Conservation (phyloP, 2,888 invertebrate genomes). For the Papilio gigon region DNA sequence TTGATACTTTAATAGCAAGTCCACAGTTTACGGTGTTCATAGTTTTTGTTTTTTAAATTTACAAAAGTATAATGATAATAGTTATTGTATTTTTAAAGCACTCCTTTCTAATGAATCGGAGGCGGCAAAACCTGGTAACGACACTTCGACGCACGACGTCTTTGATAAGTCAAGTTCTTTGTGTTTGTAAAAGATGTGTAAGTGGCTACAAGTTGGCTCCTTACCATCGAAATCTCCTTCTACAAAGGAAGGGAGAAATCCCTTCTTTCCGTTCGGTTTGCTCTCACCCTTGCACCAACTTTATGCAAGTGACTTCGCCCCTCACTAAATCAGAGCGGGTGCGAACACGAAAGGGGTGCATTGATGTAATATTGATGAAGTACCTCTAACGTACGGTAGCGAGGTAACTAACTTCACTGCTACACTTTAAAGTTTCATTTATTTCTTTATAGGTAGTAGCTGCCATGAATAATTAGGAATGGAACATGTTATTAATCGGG, state of each 20-base stretch:
- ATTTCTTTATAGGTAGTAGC: no score
- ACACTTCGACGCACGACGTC: not conserved
- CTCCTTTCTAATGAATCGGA: no score
- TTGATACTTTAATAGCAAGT: not conserved
- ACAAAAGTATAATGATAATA: no score
- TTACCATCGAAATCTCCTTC: conserved; percentile 21
- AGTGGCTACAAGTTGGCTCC: conserved; percentile 7
- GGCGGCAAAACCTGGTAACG: no score
- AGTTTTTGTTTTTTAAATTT: no score
- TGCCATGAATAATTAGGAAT: no score
- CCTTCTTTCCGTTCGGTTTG: conserved; percentile 15
- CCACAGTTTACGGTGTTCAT: not conserved
- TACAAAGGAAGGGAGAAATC: conserved; percentile 11
- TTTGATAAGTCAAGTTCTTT: conserved; percentile 3
- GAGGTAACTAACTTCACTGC: not conserved
- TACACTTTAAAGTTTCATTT: not conserved
- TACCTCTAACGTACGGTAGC: conserved; percentile 7
- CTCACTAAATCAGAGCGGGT: conserved; percentile 23
- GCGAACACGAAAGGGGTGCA: conserved; percentile 24
- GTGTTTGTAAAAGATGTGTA: conserved; percentile 2
- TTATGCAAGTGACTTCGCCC: conserved; percentile 18
- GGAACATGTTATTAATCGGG: no score
- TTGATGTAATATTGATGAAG: conserved; percentile 7
- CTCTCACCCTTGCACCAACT: not conserved
- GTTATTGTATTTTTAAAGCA: no score